Evolutionary conservation across 2,113 vertebrate genomes (phyloP).

Genomic region (Hemicordylus capensis): DNA sequence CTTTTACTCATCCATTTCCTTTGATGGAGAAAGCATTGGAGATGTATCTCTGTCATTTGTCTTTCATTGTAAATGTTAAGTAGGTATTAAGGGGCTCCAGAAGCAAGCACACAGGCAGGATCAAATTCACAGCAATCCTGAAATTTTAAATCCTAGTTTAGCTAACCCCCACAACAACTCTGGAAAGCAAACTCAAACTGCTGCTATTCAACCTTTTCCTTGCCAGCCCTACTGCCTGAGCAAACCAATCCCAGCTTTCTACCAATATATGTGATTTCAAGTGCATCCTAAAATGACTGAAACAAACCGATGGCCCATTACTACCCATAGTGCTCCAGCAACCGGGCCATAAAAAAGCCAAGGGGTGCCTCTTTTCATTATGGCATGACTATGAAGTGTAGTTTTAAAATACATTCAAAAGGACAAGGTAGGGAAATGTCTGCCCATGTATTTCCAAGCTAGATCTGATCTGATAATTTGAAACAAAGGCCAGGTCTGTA

Average conservation of each 20-base stretch:
- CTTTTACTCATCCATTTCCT: too few species aligned
- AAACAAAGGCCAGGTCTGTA: not conserved
- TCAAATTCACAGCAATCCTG: too few species aligned
- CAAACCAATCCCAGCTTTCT: not conserved
- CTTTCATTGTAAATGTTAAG: too few species aligned
- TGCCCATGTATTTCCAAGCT: not conserved
- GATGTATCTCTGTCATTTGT: too few species aligned
- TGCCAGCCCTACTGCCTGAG: too few species aligned
- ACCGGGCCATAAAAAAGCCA: not conserved
- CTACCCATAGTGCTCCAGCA: not conserved
- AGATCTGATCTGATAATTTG: not conserved
- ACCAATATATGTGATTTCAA: not conserved
- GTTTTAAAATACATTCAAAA: conserved; percentile 2
- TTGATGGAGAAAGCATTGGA: too few species aligned
- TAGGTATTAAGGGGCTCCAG: too few species aligned
- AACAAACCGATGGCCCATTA: not conserved
- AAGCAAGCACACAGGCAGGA: too few species aligned
- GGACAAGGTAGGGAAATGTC: not conserved
- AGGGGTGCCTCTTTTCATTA: not conserved
- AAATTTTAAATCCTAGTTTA: too few species aligned
- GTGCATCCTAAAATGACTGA: not conserved
- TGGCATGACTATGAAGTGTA: not conserved
- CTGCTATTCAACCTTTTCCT: too few species aligned
- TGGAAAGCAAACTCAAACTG: too few species aligned
- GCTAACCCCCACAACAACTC: too few species aligned